A percentile compares a stretch with the other conserved stretches of the same genome.
Evolutionary conservation across 2,113 vertebrate species (phyloP).

Genomic region (Petrocephalus microphthalmus): DNA sequence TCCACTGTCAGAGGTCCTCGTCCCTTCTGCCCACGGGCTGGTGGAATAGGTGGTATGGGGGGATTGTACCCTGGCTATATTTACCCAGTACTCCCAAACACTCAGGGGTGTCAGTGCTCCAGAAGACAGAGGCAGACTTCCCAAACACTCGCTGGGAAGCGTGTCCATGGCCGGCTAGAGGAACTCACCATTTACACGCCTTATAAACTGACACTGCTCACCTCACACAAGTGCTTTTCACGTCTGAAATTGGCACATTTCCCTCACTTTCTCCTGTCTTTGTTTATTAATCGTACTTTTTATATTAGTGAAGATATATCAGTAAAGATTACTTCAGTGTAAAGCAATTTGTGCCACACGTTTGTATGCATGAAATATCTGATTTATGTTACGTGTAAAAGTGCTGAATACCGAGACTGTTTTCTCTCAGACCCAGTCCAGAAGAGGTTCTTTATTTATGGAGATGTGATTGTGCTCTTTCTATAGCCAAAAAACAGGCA

Average conservation of each 20-base stretch:
- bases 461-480: not conserved
- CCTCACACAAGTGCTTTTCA: not conserved
- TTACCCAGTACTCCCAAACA: constrained; percentile 82
- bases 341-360: not conserved
- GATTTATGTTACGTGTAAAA: not conserved
- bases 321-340: not conserved
- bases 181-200: not conserved
- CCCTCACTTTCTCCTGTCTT: not conserved
- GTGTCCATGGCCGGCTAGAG: constrained; percentile 21
- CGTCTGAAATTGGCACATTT: not conserved
- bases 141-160: constrained; percentile 25
- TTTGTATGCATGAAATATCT: not conserved
- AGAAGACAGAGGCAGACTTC: constrained; percentile 64
- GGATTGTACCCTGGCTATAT: constrained; percentile 72
- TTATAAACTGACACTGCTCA: not conserved
- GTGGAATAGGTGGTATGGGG: constrained; percentile 66
- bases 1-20: not conserved
- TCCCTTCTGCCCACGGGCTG: constrained; percentile 48
- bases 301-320: not conserved
- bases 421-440: not conserved
- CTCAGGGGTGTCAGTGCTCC: constrained; percentile 78
- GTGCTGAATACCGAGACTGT: not conserved
- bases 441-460: not conserved
- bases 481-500: not conserved
- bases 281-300: not conserved